These are phyloP conservation scores for Bombylius discolor DNA, from an alignment of 2,888 invertebrate species.

Conservation along the genomic window DNA sequence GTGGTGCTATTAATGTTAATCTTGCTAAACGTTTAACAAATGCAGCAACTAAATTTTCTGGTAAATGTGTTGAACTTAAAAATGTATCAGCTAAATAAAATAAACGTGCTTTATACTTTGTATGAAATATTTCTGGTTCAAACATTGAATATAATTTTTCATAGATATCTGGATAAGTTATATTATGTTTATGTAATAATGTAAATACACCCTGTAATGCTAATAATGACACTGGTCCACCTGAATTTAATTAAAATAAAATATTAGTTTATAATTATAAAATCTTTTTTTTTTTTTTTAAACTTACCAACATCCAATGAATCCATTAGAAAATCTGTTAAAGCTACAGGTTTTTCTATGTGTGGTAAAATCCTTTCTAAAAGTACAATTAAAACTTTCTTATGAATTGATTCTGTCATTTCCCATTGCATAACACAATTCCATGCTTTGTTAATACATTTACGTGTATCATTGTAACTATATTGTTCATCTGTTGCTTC, in stretches of 20 bases:
- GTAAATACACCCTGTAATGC: slow-evolving; percentile 86
- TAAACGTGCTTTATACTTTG: slow-evolving; percentile 76
- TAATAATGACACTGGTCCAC: slow-evolving; percentile 76
- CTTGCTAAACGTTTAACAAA: slow-evolving; percentile 83
- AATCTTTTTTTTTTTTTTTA: not conserved
- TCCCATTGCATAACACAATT: slow-evolving; percentile 61
- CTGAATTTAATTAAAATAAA: slow-evolving; percentile 34
- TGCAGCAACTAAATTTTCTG: slow-evolving; percentile 81
- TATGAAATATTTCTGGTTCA: slow-evolving; percentile 80
- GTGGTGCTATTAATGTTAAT: slow-evolving; percentile 68
- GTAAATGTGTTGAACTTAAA: slow-evolving; percentile 84
- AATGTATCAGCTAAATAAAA: slow-evolving; percentile 83
- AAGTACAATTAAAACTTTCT: slow-evolving; percentile 64
- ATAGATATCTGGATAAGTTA: slow-evolving; percentile 92
- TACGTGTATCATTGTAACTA: slow-evolving; percentile 41
- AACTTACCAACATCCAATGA: slow-evolving; percentile 63
- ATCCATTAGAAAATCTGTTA: slow-evolving; percentile 86
- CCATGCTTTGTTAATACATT: slow-evolving; percentile 63
- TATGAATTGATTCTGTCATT: slow-evolving; percentile 54
- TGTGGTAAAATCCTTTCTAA: slow-evolving; percentile 71
- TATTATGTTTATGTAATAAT: slow-evolving; percentile 79
- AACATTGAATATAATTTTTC: slow-evolving; percentile 90
- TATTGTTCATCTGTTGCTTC: slow-evolving; percentile 29
- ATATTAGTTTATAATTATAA: not conserved
- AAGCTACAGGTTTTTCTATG: slow-evolving; percentile 63